Evolutionary conservation across 2,797 vertebrate genomes (phyloP).

Genomic region (Taenioides sp.): DNA sequence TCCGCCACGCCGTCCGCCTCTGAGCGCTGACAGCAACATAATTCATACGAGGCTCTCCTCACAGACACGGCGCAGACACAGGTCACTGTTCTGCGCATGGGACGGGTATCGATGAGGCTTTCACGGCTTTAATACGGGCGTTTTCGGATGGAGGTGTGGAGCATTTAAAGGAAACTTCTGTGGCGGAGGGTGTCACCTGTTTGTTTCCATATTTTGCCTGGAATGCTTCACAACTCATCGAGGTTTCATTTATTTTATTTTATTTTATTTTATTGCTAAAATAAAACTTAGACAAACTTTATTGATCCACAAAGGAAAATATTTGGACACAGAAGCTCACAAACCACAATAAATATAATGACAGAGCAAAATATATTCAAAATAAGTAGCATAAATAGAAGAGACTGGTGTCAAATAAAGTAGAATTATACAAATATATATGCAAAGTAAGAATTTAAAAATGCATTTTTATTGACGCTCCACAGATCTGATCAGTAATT

Average conservation of each 20-base stretch:
- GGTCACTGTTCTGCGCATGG: conserved; percentile 14
- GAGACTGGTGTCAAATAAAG: too few species aligned
- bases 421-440: too few species aligned
- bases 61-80: conserved; percentile 68
- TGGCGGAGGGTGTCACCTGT: not conserved
- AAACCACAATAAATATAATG: too few species aligned
- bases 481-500: too few species aligned
- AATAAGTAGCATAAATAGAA: too few species aligned
- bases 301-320: too few species aligned
- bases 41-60: conserved; percentile 83
- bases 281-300: not conserved
- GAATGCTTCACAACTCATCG: not conserved
- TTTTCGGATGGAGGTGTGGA: not conserved
- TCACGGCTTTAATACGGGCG: not conserved
- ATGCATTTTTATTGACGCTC: too few species aligned
- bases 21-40: conserved; percentile 75
- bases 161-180: not conserved
- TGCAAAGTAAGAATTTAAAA: too few species aligned
- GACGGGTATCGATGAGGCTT: not conserved
- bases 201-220: not conserved
- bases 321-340: too few species aligned
- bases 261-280: not conserved
- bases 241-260: not conserved
- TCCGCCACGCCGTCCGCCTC: conserved; percentile 73
- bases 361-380: too few species aligned